Base-by-base conservation (phyloP, 2,888 invertebrate species). In the Aleiodes leptofemur region DNA sequence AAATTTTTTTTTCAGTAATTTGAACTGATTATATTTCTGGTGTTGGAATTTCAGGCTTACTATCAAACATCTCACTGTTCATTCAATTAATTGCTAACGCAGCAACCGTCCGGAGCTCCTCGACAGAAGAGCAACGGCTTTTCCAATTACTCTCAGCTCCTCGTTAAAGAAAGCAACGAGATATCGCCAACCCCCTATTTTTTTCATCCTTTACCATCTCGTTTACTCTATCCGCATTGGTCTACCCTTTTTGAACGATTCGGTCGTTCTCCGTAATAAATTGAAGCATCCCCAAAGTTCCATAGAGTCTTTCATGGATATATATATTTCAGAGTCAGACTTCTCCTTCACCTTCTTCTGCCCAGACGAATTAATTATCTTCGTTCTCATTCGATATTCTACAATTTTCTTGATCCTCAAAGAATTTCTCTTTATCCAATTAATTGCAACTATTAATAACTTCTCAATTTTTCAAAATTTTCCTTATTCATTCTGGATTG, bases 121-220 rank as follows among this genome's bases (percentile, higher is more conserved):
- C 14, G 13, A 51, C 6, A 13, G 51, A 51, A 51, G 13, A 51
- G 51, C 51, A 51, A 14, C 51, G 51, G 51, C 51, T 51, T 51
- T 51, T 51, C 14, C 51, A 51, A 51, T 51, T 51, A 51, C 14
- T 51, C 14, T 51, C 51, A 51, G 14, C 6, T 14, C 14, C 51
- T 51, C 51, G 51, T 51, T 51, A 51, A 51, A 51, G 51, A 51
- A 51, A 51, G 14, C 51, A 51, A 51, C 51, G 51, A 51, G 51
- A 51, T 14, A 51, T 13, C 13, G 13, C 51, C 5, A 14, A 13
- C 51, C 51, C 11, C 11, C 34, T 34, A 23, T 34, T 34, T 34
- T 34, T 34, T 34, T 6, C 34, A n/a, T 13, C 51, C 14, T 51
- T 51, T 11, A 14, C 51, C 5, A 51, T 11, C 13, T n/a, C 14